These are phyloP conservation scores for Dicerorhinus sumatrensis DNA, from an alignment of 2,113 vertebrate genomes.

Conservation along the genomic window DNA sequence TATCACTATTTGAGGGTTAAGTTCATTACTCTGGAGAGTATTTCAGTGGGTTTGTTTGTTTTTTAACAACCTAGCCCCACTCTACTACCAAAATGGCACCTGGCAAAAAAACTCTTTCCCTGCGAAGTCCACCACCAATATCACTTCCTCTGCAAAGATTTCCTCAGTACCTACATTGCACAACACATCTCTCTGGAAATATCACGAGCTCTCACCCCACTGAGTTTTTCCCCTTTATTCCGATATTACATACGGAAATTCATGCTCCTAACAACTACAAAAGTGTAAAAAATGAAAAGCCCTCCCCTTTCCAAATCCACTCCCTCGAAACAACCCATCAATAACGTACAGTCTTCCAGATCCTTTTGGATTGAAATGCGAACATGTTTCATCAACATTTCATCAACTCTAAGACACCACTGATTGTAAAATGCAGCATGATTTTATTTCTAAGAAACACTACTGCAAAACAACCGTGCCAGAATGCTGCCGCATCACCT, in stretches of 20 bases:
- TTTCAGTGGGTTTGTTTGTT: neutral
- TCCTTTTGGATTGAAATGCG: neutral
- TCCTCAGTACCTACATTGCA: neutral
- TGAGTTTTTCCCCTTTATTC: neutral
- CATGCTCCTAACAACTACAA: constrained; percentile 28
- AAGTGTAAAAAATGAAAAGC: neutral
- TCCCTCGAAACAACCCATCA: neutral
- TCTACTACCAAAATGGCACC: neutral
- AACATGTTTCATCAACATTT: neutral
- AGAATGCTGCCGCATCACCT: neutral
- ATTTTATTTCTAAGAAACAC: constrained; percentile 47
- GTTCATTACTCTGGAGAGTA: neutral
- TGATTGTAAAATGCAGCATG: neutral
- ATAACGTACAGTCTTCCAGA: neutral
- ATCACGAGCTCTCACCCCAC: neutral
- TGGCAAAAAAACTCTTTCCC: neutral
- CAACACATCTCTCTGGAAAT: neutral
- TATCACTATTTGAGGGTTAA: neutral
- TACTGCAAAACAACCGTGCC: neutral
- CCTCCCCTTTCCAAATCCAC: neutral
- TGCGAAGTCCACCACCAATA: neutral
- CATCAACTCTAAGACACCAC: neutral
- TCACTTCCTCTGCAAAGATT: neutral
- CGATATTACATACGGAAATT: neutral
- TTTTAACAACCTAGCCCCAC: neutral